Evolutionary conservation across 2,888 invertebrate species (phyloP).

Genomic region (Drosophila macrospina): DNA sequence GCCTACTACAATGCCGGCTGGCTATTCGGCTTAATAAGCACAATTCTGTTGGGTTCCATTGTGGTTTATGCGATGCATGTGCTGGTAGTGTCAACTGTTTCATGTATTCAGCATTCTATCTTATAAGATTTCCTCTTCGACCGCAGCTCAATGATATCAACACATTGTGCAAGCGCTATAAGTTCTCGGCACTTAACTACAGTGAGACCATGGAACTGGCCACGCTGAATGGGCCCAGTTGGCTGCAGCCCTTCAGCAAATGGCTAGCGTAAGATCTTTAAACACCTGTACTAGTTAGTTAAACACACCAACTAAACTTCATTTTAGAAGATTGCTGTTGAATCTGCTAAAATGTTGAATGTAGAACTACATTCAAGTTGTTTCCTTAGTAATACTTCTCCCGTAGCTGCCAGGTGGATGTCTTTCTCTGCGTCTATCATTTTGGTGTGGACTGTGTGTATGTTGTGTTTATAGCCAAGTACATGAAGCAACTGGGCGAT

Average conservation of each 20-base stretch:
- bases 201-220: slow-evolving; percentile 92
- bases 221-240: slow-evolving; percentile 89
- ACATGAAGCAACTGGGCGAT: slow-evolving; percentile 90
- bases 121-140: background rate
- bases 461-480: slow-evolving; percentile 95
- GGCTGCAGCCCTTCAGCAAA: slow-evolving; percentile 87
- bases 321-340: no score
- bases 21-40: slow-evolving; percentile 91
- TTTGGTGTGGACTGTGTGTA: slow-evolving; percentile 99
- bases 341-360: no score
- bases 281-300: no score
- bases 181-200: slow-evolving; percentile 91
- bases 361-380: no score
- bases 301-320: no score
- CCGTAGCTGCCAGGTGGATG: slow-evolving; percentile 89
- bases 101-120: background rate
- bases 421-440: slow-evolving; percentile 93
- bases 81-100: slow-evolving; percentile 84
- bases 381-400: background rate
- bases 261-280: slow-evolving; percentile 83
- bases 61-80: slow-evolving; percentile 96
- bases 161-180: slow-evolving; percentile 86
- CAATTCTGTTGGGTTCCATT: slow-evolving; percentile 91
- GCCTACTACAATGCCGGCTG: slow-evolving; percentile 95
- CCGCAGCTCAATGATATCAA: slow-evolving; percentile 63